These are phyloP conservation scores for Drosophila setifemur DNA, from an alignment of 1,140 invertebrate genomes.

Conservation along the genomic window DNA sequence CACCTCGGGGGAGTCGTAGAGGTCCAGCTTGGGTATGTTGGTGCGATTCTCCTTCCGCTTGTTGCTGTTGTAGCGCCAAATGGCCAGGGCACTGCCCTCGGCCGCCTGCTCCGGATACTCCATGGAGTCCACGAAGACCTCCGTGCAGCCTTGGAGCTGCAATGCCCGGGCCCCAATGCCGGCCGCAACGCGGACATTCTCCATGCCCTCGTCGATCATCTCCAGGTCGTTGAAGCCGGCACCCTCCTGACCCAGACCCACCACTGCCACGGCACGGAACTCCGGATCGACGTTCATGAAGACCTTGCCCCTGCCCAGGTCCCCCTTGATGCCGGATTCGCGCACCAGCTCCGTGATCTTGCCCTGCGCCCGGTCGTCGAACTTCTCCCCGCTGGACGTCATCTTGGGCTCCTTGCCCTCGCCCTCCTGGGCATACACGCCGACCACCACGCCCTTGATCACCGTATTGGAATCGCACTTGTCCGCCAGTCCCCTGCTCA, in stretches of 20 bases:
- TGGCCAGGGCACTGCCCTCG: slow-evolving; percentile 86
- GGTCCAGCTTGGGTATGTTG: slow-evolving; percentile 83
- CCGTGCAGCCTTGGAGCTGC: slow-evolving; percentile 84
- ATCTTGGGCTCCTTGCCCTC: slow-evolving; percentile 66
- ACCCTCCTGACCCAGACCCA: slow-evolving; percentile 87
- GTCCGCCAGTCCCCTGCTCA: background rate
- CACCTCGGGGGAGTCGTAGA: slow-evolving; percentile 83
- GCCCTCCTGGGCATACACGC: slow-evolving; percentile 76
- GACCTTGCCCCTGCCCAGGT: slow-evolving; percentile 84
- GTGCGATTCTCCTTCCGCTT: slow-evolving; percentile 84
- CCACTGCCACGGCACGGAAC: slow-evolving; percentile 87
- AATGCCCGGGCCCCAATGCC: slow-evolving; percentile 84
- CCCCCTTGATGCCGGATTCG: slow-evolving; percentile 61
- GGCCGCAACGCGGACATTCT: slow-evolving; percentile 83
- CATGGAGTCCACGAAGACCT: slow-evolving; percentile 88
- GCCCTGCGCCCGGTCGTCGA: slow-evolving; percentile 79
- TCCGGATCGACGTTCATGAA: slow-evolving; percentile 86
- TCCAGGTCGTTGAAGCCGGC: slow-evolving; percentile 86
- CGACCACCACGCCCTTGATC: slow-evolving; percentile 81
- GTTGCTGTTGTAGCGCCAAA: slow-evolving; percentile 87
- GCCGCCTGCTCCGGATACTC: slow-evolving; percentile 89
- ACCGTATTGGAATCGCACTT: slow-evolving; percentile 16
- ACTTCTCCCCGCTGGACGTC: slow-evolving; percentile 79
- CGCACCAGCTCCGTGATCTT: slow-evolving; percentile 75
- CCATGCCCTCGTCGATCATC: slow-evolving; percentile 86